Base-by-base conservation (phyloP, 2,888 invertebrate genomes). In the Conus canariensis region DNA sequence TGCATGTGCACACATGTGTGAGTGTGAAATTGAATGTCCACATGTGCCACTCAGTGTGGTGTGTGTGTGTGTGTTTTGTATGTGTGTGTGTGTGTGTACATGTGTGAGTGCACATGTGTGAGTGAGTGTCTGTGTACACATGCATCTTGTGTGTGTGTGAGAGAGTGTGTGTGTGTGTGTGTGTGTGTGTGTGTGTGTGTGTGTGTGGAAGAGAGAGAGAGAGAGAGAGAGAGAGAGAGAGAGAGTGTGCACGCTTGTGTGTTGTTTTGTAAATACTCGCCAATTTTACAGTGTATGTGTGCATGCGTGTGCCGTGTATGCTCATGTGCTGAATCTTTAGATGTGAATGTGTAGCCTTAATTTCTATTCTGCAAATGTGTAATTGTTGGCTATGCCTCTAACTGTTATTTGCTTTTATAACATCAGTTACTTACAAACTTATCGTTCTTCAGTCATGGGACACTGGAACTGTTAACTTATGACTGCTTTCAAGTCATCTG, bases 41-140 rank as follows among this genome's bases (percentile, higher is more conserved):
- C 30, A 30, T 30, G 30, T 30, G 30, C 30, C 30, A 60, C 16
- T 60, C 10, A 60, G 80, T 80, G 80, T 80, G 80, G 82, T 82
- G 82, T 82, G 82, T 82, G 82, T 30, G 82, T 82, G 82, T 82
- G 82, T 82, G 82, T 82, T 82, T 0, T 30, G 30, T 30, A 2
- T 30, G 70, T 70, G 70, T 70, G 70, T 14, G 70, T 70, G n/a
- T 14, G 70, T 70, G 70, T 70, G 70, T 70, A n/a, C 14, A 8
- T 70, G 70, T 82, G 82, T 82, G 82, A 25, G 82, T 82, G 82
- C 25, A 30, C 25, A 30, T 82, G 82, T 82, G 82, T 82, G 82
- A 25, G 82, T 45, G 82, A 19, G 77, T 77, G 77, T 77, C 19
- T 77, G 77, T 77, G 77, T 77, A 22, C 16, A 16, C 16, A 14